Percentiles rank a stretch among this genome's conserved stretches.
Conservation (phyloP, 2,888 invertebrate genomes). For the Macaria liturata region DNA sequence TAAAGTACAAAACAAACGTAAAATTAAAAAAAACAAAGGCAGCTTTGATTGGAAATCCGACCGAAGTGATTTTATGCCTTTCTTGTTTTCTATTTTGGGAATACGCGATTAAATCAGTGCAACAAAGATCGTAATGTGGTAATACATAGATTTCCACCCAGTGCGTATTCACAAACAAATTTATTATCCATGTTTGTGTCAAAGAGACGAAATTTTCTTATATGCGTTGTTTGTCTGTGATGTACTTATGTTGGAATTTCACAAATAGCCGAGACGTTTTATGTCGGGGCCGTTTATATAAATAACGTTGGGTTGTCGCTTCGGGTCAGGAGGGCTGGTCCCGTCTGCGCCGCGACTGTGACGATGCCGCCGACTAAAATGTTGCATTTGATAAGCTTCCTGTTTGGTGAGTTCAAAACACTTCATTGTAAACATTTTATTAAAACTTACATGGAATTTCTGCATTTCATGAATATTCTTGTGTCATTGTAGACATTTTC, state of each 20-base stretch:
- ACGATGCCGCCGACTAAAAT: constrained; percentile 53
- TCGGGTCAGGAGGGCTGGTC: constrained; percentile 60
- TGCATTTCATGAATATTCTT: too few relatives aligned
- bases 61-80: constrained; percentile 13
- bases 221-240: constrained; percentile 72
- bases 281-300: constrained; percentile 78
- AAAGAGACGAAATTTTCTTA: constrained; percentile 38
- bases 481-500: too few relatives aligned
- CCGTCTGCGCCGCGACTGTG: constrained; percentile 55
- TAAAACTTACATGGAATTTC: too few relatives aligned
- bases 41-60: constrained; percentile 8
- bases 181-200: constrained; percentile 9
- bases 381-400: constrained; percentile 47
- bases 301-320: constrained; percentile 75
- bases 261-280: constrained; percentile 77
- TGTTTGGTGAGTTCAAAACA: constrained; percentile 56
- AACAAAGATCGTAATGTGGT: constrained; percentile 20
- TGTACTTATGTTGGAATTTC: constrained; percentile 72
- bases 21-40: constrained; percentile 1
- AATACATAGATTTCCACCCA: not conserved
- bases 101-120: constrained; percentile 51
- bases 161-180: not conserved
- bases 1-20: not conserved
- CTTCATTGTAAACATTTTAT: not conserved
- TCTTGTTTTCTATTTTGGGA: constrained; percentile 44